Evolutionary conservation across 1,140 invertebrate genomes (phyloP).

Genomic region (Temnothorax curvispinosus): DNA sequence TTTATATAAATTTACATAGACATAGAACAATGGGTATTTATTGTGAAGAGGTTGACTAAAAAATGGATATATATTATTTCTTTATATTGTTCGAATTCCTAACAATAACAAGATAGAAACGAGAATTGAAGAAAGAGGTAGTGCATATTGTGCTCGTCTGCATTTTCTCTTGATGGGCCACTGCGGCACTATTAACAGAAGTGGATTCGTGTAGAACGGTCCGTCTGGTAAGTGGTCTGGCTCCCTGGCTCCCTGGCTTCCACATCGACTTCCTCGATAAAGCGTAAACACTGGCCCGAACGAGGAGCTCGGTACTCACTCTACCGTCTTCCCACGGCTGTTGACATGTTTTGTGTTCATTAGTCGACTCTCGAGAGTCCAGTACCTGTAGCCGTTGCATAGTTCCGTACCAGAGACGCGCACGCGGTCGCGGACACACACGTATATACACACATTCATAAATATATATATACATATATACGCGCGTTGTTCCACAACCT

Average conservation of each 20-base stretch:
- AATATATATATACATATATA: neutral
- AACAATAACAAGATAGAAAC: neutral
- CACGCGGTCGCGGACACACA: slow-evolving; percentile 38
- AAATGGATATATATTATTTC: neutral
- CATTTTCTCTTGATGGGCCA: slow-evolving; percentile 26
- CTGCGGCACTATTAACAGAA: slow-evolving; percentile 36
- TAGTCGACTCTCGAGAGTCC: slow-evolving; percentile 79
- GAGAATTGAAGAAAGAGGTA: neutral
- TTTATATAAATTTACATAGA: neutral
- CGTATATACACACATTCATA: slow-evolving; percentile 14
- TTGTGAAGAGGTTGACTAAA: too few species aligned
- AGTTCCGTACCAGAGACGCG: slow-evolving; percentile 74
- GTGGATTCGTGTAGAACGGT: slow-evolving; percentile 60
- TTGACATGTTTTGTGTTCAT: slow-evolving; percentile 86
- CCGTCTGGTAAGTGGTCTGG: slow-evolving; percentile 55
- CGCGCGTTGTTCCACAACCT: slow-evolving; percentile 76
- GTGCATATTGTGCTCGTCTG: neutral
- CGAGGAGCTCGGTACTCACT: slow-evolving; percentile 69
- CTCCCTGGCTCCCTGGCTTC: slow-evolving; percentile 44
- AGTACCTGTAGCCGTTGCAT: slow-evolving; percentile 75
- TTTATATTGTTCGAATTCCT: neutral
- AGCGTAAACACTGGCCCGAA: slow-evolving; percentile 69
- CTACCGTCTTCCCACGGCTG: slow-evolving; percentile 83
- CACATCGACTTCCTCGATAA: slow-evolving; percentile 69
- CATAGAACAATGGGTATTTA: neutral